Conservation (phyloP, 1,140 invertebrate genomes). For the Panagrolaimus sp. region DNA sequence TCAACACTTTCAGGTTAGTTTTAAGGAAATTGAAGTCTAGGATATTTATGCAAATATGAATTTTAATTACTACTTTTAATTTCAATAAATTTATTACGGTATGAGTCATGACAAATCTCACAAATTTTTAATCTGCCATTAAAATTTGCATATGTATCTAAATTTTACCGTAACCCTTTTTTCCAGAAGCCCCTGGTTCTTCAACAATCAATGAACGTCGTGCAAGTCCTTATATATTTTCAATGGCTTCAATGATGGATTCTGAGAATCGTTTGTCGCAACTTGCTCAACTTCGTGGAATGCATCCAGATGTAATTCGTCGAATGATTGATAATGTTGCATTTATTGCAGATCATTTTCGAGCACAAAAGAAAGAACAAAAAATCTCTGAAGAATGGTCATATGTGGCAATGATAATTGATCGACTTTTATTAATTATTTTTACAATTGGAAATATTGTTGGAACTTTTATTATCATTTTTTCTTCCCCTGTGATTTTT, state of each 20-base stretch:
- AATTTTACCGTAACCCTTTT: too few relatives aligned
- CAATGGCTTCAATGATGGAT: constrained; percentile 34
- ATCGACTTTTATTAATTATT: constrained; percentile 91
- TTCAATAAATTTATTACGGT: too few relatives aligned
- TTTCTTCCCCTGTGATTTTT: constrained; percentile 88
- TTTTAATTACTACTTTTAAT: too few relatives aligned
- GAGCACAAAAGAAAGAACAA: constrained; percentile 52
- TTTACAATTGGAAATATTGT: constrained; percentile 88
- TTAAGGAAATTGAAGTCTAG: too few relatives aligned
- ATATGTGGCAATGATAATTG: constrained; percentile 97
- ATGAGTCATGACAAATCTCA: too few relatives aligned
- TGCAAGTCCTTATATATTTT: constrained; percentile 48
- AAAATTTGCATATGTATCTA: too few relatives aligned
- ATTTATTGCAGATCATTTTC: constrained; percentile 57
- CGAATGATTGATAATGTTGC: constrained; percentile 58
- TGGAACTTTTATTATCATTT: constrained; percentile 74
- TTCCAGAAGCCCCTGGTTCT: too few relatives aligned
- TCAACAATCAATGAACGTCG: too few relatives aligned
- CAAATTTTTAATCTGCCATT: too few relatives aligned
- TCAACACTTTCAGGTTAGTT: constrained; percentile 9
- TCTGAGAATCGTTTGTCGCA: constrained; percentile 49
- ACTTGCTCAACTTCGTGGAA: constrained; percentile 56
- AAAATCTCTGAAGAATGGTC: constrained; percentile 77
- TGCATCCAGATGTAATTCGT: constrained; percentile 56
- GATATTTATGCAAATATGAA: too few relatives aligned